Evolutionary conservation across 2,113 vertebrate genomes (phyloP).

Genomic region (Chaetura pelagica): DNA sequence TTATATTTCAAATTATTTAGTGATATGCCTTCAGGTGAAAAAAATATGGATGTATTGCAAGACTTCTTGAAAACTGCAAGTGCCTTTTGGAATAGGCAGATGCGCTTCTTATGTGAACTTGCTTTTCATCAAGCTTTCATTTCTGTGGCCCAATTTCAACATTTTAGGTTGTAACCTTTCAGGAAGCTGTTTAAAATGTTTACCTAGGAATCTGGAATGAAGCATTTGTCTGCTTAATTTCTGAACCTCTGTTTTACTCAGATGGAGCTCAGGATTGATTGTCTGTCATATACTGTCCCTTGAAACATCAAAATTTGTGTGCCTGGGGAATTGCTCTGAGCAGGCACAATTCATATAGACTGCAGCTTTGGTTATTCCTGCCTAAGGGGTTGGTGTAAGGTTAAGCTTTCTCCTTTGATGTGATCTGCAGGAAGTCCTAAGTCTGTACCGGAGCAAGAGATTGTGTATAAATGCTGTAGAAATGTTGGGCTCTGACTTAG

Average conservation of each 20-base stretch:
- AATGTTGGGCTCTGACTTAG: background rate
- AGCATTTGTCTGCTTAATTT: background rate
- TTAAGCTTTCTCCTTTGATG: background rate
- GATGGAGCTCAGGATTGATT: background rate
- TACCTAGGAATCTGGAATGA: background rate
- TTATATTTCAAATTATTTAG: constrained; percentile 13
- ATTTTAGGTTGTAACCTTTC: background rate
- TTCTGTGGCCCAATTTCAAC: background rate
- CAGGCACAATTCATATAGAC: background rate
- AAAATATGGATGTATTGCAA: background rate
- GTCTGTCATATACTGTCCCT: background rate
- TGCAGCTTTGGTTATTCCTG: background rate
- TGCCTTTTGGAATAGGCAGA: background rate
- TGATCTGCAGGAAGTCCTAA: background rate
- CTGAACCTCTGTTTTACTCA: background rate
- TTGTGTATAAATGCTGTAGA: background rate
- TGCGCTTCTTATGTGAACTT: background rate
- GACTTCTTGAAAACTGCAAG: background rate
- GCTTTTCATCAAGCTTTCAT: background rate
- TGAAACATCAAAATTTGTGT: background rate
- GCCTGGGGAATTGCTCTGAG: background rate
- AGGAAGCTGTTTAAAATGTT: background rate
- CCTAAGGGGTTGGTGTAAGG: background rate
- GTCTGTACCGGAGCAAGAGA: background rate
- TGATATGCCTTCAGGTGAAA: background rate